These are phyloP conservation scores for Tympanuchus pallidicinctus DNA, from an alignment of 2,113 vertebrate genomes.

Conservation along the genomic window DNA sequence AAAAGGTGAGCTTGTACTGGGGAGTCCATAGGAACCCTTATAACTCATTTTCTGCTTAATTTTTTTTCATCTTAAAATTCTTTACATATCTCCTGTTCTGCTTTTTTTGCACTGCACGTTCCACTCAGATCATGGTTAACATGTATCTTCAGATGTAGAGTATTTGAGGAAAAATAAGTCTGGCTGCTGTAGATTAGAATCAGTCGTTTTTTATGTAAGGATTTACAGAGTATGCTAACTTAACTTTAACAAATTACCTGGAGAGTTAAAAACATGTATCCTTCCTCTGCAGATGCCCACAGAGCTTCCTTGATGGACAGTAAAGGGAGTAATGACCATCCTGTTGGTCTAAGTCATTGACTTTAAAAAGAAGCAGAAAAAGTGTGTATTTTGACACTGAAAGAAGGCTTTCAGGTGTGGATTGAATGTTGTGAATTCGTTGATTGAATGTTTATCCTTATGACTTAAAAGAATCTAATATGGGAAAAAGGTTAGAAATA, in stretches of 20 bases:
- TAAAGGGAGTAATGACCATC: not conserved
- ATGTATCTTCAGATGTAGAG: no score
- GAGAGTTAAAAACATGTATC: not conserved
- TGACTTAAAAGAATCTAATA: not conserved
- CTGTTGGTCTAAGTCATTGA: not conserved
- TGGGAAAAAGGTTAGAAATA: not conserved
- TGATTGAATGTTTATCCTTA: not conserved
- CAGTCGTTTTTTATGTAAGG: not conserved
- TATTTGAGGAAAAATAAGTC: not conserved
- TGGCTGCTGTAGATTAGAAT: not conserved
- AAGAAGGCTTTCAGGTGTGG: not conserved
- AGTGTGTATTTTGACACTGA: not conserved
- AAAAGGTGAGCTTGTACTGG: not conserved
- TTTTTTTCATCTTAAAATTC: not conserved
- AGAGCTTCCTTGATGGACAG: not conserved
- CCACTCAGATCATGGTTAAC: not conserved
- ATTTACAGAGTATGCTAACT: not conserved
- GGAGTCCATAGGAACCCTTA: not conserved
- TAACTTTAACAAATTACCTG: accelerated
- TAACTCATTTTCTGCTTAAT: not conserved
- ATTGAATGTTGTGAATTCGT: not conserved
- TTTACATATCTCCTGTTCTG: not conserved
- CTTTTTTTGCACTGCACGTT: not conserved
- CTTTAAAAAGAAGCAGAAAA: not conserved
- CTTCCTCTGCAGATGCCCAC: not conserved